A percentile compares a stretch with the other conserved stretches of the same genome.
phyloP scores from a whole-genome alignment of 2,888 invertebrate genomes.

The Disparrhopalites patrizii region DNA sequence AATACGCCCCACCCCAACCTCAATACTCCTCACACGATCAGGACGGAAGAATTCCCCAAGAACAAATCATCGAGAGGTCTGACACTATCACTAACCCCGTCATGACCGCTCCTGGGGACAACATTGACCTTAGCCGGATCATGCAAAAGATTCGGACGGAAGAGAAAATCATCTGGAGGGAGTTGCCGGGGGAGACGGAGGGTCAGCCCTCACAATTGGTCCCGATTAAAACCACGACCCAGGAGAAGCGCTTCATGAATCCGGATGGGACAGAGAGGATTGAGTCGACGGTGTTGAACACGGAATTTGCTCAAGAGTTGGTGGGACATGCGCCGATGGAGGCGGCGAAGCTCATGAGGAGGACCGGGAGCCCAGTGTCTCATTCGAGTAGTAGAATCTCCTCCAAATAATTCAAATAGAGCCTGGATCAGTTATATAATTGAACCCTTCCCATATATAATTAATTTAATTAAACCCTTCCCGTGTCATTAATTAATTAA shows the following conservation, averaged over 20 bases:
- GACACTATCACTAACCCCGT: no score
- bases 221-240: conserved; percentile 13
- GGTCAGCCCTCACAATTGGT: neutral
- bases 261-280: conserved; percentile 14
- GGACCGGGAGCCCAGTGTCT: neutral
- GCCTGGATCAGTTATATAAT: no score
- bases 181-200: neutral
- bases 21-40: no score
- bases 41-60: no score
- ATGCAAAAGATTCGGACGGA: conserved; percentile 19
- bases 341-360: neutral
- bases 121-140: no score
- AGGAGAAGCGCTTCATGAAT: conserved; percentile 12
- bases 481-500: no score
- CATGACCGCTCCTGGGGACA: no score
- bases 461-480: no score
- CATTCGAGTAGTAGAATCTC: neutral
- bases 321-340: conserved; percentile 3
- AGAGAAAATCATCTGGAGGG: conserved; percentile 23
- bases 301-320: neutral
- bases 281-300: conserved; percentile 10
- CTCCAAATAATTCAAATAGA: neutral
- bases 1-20: no score
- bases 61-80: no score
- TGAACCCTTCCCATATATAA: no score